These are phyloP conservation scores for Gallinago media DNA, from an alignment of 2,113 vertebrate species.

Conservation along the genomic window DNA sequence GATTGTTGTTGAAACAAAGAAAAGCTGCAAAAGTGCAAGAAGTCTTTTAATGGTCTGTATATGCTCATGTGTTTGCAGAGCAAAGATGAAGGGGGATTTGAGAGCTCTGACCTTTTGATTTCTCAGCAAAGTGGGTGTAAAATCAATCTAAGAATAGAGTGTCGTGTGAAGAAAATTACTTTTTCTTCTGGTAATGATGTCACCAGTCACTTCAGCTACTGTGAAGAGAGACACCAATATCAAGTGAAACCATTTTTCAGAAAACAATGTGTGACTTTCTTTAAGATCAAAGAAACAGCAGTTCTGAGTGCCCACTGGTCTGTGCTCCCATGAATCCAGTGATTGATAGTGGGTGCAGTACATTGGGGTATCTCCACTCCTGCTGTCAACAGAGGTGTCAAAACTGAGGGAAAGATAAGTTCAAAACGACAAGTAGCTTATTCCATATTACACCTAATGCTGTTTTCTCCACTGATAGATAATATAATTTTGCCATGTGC, in stretches of 20 bases:
- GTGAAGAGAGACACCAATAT: neutral
- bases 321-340: neutral
- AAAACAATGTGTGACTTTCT: neutral
- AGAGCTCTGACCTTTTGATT: neutral
- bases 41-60: neutral
- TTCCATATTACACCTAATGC: neutral
- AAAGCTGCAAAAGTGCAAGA: neutral
- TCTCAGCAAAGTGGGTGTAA: neutral
- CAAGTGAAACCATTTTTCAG: neutral
- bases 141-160: neutral
- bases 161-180: neutral
- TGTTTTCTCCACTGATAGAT: neutral
- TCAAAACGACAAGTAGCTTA: neutral
- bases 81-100: neutral
- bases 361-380: neutral
- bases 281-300: neutral
- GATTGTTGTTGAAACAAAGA: conserved; percentile 12
- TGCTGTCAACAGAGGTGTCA: neutral
- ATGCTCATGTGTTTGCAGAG: neutral
- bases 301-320: rapidly evolving
- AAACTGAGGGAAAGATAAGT: neutral
- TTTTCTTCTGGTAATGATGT: neutral
- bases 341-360: rapidly evolving
- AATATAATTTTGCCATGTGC: neutral
- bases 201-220: neutral